Evolutionary conservation across 1,140 invertebrate genomes (phyloP).

Genomic region (Drosophila suzukii): DNA sequence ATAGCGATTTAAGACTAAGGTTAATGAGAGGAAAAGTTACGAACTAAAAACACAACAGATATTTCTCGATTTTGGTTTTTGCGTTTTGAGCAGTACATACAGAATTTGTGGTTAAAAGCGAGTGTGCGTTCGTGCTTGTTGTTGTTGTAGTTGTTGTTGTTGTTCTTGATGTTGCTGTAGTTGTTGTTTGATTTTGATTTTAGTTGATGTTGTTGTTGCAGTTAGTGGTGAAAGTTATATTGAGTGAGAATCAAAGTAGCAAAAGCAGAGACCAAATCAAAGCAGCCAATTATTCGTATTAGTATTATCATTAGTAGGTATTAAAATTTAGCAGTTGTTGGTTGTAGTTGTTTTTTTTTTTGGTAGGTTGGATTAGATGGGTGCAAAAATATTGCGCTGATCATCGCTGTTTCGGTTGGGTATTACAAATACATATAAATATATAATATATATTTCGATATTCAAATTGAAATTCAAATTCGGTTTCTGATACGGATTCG

Average conservation of each 20-base stretch:
- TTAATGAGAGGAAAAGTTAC: conserved; percentile 4
- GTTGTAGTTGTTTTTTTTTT: conserved; percentile 12
- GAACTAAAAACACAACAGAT: conserved; percentile 16
- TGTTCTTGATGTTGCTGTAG: conserved; percentile 36
- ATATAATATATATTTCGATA: neutral
- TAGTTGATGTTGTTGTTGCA: conserved; percentile 15
- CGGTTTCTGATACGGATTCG: conserved; percentile 9
- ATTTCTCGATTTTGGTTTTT: conserved; percentile 18
- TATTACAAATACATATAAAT: neutral
- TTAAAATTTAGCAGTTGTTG: conserved; percentile 47
- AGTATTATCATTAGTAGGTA: conserved; percentile 16
- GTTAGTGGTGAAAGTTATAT: conserved; percentile 36
- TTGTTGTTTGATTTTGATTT: conserved; percentile 26
- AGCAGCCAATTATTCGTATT: conserved; percentile 59
- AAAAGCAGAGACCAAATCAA: conserved; percentile 69
- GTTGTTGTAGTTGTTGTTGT: conserved; percentile 39
- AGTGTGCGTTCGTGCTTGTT: conserved; percentile 50
- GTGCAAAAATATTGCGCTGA: conserved; percentile 26
- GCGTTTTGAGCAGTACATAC: conserved; percentile 67
- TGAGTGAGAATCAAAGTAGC: conserved; percentile 49
- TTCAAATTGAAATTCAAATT: conserved; percentile 9
- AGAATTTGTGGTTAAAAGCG: conserved; percentile 57
- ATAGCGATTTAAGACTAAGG: neutral
- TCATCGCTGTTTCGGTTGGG: conserved; percentile 28
- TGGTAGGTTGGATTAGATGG: conserved; percentile 22